Base-by-base conservation (phyloP, 2,113 vertebrate genomes). In the Corvus moneduloides region DNA sequence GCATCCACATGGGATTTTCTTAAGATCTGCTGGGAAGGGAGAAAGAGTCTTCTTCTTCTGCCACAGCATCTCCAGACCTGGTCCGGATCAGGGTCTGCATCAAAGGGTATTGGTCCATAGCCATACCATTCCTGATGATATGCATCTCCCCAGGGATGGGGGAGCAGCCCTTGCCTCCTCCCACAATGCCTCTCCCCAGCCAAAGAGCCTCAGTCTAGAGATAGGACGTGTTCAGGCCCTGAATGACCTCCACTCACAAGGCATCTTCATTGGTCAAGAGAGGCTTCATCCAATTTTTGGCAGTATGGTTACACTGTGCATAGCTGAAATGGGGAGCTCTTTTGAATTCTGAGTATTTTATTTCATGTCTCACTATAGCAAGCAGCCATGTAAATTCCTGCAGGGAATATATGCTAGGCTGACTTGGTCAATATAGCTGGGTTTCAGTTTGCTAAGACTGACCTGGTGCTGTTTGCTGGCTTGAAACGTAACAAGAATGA, bases 341-440 rank as follows among this genome's bases (percentile, higher is more conserved):
- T 49, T 49, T 82, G 52, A 58, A 71, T 52, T 55, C 16, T 41
- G 61, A 4, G 9, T 54, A 32, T 30, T 83, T 64, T 62, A 68
- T 51, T 91, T 88, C 16, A 43, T n/a, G 4, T 66, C 16, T 91
- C 52, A 55, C 19, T 48, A 28, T 5, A 48, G 39, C 30, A 48
- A 72, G 73, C 27, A 79, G 35, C 7, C 11, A 6, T 33, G 18
- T 27, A 43, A 58, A 51, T 71, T 84, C 27, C 74, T 69, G 15
- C 27, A 81, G 26, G 35, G 18, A 61, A 26, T 44, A 66, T 37
- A 52, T 35, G 46, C 17, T 19, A 26, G 32, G 44, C 11, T 2
- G 1, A 20, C 14, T 75, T 4, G 1, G n/a, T n/a, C 0, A 0
- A 51, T 37, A 66, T 8, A 61, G 14, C 10, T 78, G 64, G 11